Evolutionary conservation across 1,140 invertebrate species (phyloP).

Genomic region (Rhagoletis zephyria): DNA sequence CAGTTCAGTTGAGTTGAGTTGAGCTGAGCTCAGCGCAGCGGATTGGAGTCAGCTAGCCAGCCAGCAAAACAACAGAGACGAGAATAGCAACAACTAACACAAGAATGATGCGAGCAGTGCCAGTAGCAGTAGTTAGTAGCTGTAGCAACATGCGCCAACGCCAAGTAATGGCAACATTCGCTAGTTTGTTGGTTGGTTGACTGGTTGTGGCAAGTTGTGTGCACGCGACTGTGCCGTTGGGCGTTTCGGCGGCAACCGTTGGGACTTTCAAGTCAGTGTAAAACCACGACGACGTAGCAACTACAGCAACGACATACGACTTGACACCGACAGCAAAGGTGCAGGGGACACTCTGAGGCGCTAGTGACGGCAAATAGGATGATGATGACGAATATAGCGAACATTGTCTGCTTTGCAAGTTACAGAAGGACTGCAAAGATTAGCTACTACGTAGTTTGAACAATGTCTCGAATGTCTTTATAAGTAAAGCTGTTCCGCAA

Average conservation of each 20-base stretch:
- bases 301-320: slow-evolving; percentile 19
- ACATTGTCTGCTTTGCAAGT: neutral
- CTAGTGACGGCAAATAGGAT: neutral
- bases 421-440: slow-evolving; percentile 18
- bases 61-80: slow-evolving; percentile 35
- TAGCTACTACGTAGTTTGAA: slow-evolving; percentile 8
- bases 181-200: slow-evolving; percentile 46
- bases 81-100: slow-evolving; percentile 19
- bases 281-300: slow-evolving; percentile 21
- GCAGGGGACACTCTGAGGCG: neutral
- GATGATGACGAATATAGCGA: neutral
- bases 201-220: slow-evolving; percentile 42
- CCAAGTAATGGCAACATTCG: slow-evolving; percentile 44
- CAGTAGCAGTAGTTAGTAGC: slow-evolving; percentile 16
- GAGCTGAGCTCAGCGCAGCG: slow-evolving; percentile 45
- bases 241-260: slow-evolving; percentile 37
- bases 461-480: neutral
- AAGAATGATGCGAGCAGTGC: slow-evolving; percentile 23
- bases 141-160: slow-evolving; percentile 47
- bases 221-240: slow-evolving; percentile 36
- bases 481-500: too few relatives aligned
- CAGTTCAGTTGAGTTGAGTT: slow-evolving; percentile 50
- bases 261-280: slow-evolving; percentile 28
- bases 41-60: slow-evolving; percentile 49
- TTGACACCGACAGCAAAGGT: slow-evolving; percentile 1